Base-by-base conservation (phyloP, 2,797 vertebrate genomes). In the Bradypodion ventrale region DNA sequence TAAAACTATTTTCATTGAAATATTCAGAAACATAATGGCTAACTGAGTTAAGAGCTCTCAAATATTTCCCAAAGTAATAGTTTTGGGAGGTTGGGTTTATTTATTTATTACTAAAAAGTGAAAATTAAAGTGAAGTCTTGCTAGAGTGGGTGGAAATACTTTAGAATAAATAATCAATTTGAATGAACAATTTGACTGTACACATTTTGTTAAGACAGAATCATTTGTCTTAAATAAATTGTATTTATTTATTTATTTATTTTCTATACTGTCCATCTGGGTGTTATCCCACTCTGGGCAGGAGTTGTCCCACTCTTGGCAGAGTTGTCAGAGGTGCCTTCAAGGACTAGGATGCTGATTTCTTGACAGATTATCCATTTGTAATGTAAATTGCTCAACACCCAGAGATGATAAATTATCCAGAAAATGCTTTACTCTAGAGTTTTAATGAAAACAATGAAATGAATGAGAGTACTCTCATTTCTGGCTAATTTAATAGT, bases 1-100 rank as follows among this genome's bases (percentile, higher is more conserved):
- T 96, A 92, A 85, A 94, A 96, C 29, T 95, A 99, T 85, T 99
- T 99, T 82, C 97, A 98, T 69, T 96, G 93, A 19, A 96, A 97
- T 1, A 98, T 97, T 1, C 97, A 98, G 89, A 95, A 91, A 1
- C 46, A 49, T 4, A 44, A 97, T 0, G 95, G 95, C 1, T 91
- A 73, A 46, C 81, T 97, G 60, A 49, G 98, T 90, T 97, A 95
- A 91, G 87, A 40, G 59, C 69, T 96, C 0, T 94, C 95, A 4
- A 84, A 78, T 89, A 72, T 78, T 84, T 87, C 91, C 83, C 80
- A 90, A 85, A 94, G 88, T 76, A 92, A 81, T 40, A 93, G 89
- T 80, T 77, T n/a, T 66, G 19, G n/a, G n/a, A n/a, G n/a, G n/a
- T n/a, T 49, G n/a, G n/a, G 7, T 49, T 5, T 49, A 46, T 49